Conservation (phyloP, 2,797 vertebrate genomes). For the Oryzias dopingdopingensis region DNA sequence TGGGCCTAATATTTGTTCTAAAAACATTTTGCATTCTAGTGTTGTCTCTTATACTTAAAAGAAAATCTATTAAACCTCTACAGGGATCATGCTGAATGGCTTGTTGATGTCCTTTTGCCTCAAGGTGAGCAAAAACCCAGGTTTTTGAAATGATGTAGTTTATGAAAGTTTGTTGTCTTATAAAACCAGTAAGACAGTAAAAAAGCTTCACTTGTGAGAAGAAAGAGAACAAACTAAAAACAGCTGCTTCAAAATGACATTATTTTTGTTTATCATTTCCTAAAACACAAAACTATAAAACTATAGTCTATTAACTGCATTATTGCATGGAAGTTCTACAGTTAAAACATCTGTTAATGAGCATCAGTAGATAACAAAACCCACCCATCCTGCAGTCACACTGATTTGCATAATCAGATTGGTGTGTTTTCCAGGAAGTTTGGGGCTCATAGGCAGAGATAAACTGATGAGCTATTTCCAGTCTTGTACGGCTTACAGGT, state of each 20-base stretch:
- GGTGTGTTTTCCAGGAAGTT: background rate
- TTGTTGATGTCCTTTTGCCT: constrained; percentile 96
- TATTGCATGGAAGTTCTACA: no score
- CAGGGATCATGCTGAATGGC: constrained; percentile 96
- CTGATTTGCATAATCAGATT: background rate
- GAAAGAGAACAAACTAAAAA: no score
- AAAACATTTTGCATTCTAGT: constrained; percentile 3
- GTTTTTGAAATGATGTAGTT: constrained; percentile 8
- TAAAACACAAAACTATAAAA: no score
- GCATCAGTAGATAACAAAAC: background rate
- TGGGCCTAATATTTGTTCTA: background rate
- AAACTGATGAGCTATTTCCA: no score
- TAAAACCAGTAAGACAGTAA: no score
- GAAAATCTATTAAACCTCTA: constrained; percentile 54
- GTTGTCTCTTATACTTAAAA: constrained; percentile 14
- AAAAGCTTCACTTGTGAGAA: no score
- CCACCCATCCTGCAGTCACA: background rate
- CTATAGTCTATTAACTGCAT: no score
- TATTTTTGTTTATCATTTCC: no score
- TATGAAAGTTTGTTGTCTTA: background rate
- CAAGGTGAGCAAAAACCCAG: constrained; percentile 86
- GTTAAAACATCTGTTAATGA: no score
- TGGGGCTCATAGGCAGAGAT: background rate
- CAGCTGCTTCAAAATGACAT: no score
- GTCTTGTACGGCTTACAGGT: no score